Conservation (phyloP, 2,797 vertebrate species). For the Bryconaethiops microstoma region DNA sequence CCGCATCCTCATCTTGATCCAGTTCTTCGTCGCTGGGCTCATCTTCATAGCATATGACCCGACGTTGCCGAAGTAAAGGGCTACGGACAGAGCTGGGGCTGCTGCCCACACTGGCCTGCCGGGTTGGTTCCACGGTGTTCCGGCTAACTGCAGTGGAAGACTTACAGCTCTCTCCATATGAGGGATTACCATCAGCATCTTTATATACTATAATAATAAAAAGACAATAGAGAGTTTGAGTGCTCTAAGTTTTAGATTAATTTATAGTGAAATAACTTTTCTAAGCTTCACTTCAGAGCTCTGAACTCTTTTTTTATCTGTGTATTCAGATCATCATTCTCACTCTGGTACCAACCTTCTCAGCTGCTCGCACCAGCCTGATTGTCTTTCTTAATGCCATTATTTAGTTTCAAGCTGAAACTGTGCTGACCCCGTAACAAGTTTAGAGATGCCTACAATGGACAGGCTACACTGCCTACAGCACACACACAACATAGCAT, state of each 20-base stretch:
- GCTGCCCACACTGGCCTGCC: conserved; percentile 73
- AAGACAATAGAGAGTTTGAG: conserved; percentile 12
- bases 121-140: conserved; percentile 56
- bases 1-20: conserved; percentile 31
- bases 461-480: no score
- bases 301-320: no score
- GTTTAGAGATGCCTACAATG: no score
- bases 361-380: no score
- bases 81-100: conserved; percentile 82
- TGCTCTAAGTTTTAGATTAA: background rate
- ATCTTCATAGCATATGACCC: conserved; percentile 82
- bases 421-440: no score
- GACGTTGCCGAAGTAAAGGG: conserved; percentile 86
- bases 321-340: no score
- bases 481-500: no score
- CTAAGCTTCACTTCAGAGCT: background rate
- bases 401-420: no score
- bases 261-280: background rate
- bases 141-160: conserved; percentile 64
- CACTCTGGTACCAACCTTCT: no score
- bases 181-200: conserved; percentile 61
- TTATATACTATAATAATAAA: conserved; percentile 60
- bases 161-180: conserved; percentile 47
- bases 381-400: no score
- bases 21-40: conserved; percentile 71